A percentile compares a stretch with the other conserved stretches of the same genome.
These are phyloP conservation scores for Tipula vernalis DNA, from an alignment of 2,888 invertebrate genomes.

Conservation along the genomic window DNA sequence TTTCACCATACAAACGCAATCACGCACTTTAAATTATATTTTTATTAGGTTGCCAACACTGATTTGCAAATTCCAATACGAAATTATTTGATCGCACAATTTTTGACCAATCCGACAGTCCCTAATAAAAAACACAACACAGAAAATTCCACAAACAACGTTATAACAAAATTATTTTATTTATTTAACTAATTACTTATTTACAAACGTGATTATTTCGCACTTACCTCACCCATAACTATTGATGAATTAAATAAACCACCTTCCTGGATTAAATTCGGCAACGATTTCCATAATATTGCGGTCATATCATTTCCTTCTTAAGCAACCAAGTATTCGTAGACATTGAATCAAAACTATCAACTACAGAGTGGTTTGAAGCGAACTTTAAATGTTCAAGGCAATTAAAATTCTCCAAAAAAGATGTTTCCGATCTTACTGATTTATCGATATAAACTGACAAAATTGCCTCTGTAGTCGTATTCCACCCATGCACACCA, in stretches of 20 bases:
- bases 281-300: slow-evolving; percentile 7
- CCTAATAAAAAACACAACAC: not conserved
- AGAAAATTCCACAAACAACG: not conserved
- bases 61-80: too few relatives aligned
- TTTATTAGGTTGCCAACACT: too few relatives aligned
- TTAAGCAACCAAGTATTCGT: not conserved
- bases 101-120: not conserved
- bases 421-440: not conserved
- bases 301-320: not conserved
- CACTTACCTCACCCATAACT: not conserved
- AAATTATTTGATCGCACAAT: not conserved
- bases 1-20: not conserved
- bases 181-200: not conserved
- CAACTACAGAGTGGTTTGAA: not conserved
- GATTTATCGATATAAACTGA: not conserved
- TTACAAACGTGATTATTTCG: not conserved
- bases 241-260: slow-evolving; percentile 6
- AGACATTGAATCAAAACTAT: not conserved
- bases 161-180: not conserved
- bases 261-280: not conserved
- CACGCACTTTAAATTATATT: too few relatives aligned
- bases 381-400: not conserved
- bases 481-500: not conserved
- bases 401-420: not conserved
- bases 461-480: not conserved